Evolutionary conservation across 2,797 vertebrate genomes (phyloP), one percentile per base, ranked within the genome.

Genomic region (Hoplostethus atlanticus): DNA sequence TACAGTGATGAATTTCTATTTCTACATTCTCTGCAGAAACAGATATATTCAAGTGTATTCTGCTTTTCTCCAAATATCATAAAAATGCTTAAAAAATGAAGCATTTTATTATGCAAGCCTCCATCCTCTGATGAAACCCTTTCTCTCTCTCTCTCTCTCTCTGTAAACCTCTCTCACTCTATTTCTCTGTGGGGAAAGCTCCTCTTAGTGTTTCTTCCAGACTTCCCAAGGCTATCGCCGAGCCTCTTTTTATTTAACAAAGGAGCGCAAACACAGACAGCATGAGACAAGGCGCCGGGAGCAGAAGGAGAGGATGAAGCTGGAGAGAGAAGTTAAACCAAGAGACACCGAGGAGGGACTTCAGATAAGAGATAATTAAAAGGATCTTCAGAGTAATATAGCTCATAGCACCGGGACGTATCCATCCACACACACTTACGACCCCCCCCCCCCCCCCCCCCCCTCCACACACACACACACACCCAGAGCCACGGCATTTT

Each of bases 361-460:
- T 46, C 16, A 63, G 47, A 63, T 63, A 63, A 63, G 57, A 91
- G 81, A 90, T 91, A 89, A 89, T 92, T 91, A 89, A 89, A 89
- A 89, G 54, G 76, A 90, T 86, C 54, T 87, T 84, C 64, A 68
- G 60, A 85, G 68, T 51, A 64, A 77, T 85, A 75, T 70, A 77
- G 75, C 83, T 57, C 57, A 60, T 17, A 85, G 83, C 74, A 50
- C 17, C 59, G 47, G 66, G 64, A 61, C 60, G 70, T 48, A 68
- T 81, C 83, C 54, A 87, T 90, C 81, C 77, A 81, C 67, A 67
- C 72, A 69, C 75, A 76, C 83, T 42, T 78, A 73, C 79, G 84
- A 9, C 21, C 21, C 21, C 21, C 12, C 10, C 52, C 64, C 51
- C 25, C 21, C 21, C 21, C 21, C 12, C 10, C 52, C 64, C 51